These are phyloP conservation scores for Stenichneumon culpator DNA, from an alignment of 2,888 invertebrate species.

Conservation along the genomic window DNA sequence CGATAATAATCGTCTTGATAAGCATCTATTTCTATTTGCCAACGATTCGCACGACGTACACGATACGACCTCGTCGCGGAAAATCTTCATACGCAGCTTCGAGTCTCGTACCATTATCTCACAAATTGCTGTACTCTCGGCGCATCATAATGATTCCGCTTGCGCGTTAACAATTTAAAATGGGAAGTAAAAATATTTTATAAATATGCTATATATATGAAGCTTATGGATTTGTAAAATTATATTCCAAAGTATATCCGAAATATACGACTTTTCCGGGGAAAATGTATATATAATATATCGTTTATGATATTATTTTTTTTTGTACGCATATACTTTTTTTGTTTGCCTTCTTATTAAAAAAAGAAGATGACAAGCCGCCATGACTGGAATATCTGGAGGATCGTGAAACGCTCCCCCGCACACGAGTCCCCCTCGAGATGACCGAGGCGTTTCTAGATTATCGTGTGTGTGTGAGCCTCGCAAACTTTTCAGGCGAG, in stretches of 20 bases:
- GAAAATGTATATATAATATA: neutral
- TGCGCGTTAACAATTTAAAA: neutral
- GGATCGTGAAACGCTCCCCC: neutral
- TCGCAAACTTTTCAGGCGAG: conserved; percentile 46
- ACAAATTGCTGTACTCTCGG: neutral
- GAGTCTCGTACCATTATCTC: neutral
- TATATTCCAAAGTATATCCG: neutral
- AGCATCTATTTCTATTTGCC: conserved; percentile 9
- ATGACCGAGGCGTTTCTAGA: conserved; percentile 44
- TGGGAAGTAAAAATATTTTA: neutral
- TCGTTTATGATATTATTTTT: neutral
- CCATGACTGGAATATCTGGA: conserved; percentile 9
- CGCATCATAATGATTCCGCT: too few species aligned
- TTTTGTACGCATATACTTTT: neutral
- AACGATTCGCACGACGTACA: neutral
- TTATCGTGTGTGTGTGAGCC: conserved; percentile 39
- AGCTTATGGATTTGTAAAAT: neutral
- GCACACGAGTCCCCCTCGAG: conserved; percentile 31
- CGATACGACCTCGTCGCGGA: neutral
- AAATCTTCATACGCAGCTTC: neutral
- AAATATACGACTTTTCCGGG: neutral
- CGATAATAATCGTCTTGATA: conserved; percentile 21
- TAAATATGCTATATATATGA: neutral
- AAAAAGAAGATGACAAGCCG: conserved; percentile 1
- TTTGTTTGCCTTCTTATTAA: neutral